Base-by-base conservation (phyloP, 2,797 vertebrate genomes). In the Sardinella longiceps region DNA sequence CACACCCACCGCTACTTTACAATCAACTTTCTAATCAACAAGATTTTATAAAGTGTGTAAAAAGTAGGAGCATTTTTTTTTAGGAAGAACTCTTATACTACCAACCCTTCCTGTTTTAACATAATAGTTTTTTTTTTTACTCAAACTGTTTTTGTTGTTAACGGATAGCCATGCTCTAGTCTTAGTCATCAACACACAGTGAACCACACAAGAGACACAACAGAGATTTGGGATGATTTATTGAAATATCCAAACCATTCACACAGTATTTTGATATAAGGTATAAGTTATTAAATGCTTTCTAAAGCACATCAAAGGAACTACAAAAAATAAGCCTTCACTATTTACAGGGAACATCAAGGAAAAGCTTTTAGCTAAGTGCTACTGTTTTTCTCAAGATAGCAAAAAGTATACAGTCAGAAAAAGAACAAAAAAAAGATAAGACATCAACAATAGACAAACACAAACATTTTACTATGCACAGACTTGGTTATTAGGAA, bases 181-280 rank as follows among this genome's bases (percentile, higher is more conserved):
- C n/a, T n/a, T n/a, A n/a, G n/a, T n/a, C 46, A 48, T 48, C 7
- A 9, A 10, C 12, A 10, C 4, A 60, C 56, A 60, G 7, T 10
- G n/a, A 28, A 25, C 56, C 56, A n/a, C 53, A 58, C 53, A n/a
- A 18, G 84, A n/a, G 45, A n/a, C 10, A 9, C 18, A 83, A 2
- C 18, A 12, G 15, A 58, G 0, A 77, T 83, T 82, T 90, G 85
- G 0, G 81, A 58, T 66, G n/a, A 85, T 92, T 92, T 92, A 90
- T 93, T 95, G 23, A 84, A 85, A 91, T 82, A 89, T 84, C 51
- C 86, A 88, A 85, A 88, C 58, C 23, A 89, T 85, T 88, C 86
- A 86, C 85, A 90, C 88, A 90, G 58, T 53, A 87, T 51, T 84
- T 87, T 6, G 85, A 50, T 89, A 86, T 33, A 82, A 9, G 85